Base-by-base conservation (phyloP, 2,888 invertebrate species). In the Limulus polyphemus region DNA sequence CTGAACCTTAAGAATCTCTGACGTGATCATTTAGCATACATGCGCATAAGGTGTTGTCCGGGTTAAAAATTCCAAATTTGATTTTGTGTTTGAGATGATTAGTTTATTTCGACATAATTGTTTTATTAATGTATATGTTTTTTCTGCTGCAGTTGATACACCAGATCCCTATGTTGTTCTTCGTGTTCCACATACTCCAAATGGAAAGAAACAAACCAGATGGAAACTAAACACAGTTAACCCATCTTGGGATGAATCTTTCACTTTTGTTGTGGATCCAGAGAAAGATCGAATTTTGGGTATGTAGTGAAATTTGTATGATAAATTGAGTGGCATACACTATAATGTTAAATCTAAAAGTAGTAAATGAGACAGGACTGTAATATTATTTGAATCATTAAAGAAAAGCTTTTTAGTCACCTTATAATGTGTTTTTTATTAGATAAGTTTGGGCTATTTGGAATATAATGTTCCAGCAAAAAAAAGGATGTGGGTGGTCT, bases 141-240 rank as follows among this genome's bases (percentile, higher is more conserved):
- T 64, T 67, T 32, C 32, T 32, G 5, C 32, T 32, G 2, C 67
- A 75, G 75, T 75, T 62, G 76, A 76, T 64, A 75, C 75, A 1
- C 77, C 78, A 11, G 77, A 77, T 67, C 78, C 77, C 0, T 78
- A 77, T 64, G 70, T 78, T 2, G 69, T 71, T n/a, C 67, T 77
- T 49, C 65, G 68, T 47, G 69, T 77, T 9, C 72, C 72, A 32
- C 73, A 73, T 3, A 75, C 75, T 13, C 76, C 76, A 3, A 75
- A 76, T 63, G 74, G 75, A 10, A 70, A 70, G 12, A 74, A 74
- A 63, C 67, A 72, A 55, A 78, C 77, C 3, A 69, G 68, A 14
- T 71, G 73, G 16, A 71, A 75, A 17, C 72, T 74, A 62, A 76
- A 77, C 68, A 71, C 73, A 47, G 65, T 69, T 12, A 75, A 75